Conservation (phyloP, 2,113 vertebrate species). For the Apteryx mantelli region DNA sequence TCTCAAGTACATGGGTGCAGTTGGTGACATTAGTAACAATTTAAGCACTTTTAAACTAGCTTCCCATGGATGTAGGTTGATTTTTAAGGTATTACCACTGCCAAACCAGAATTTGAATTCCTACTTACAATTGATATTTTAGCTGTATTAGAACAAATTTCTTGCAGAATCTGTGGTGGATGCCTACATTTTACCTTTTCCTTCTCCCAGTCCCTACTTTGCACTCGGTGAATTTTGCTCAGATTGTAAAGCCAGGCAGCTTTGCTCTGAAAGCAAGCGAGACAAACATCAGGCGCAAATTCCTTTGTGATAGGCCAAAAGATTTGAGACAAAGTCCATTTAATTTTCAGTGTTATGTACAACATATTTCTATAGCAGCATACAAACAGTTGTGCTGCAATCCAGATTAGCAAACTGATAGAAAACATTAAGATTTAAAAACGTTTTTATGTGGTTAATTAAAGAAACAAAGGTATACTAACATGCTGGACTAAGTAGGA, state of each 20-base stretch:
- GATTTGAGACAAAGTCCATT: background rate
- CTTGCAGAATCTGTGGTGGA: background rate
- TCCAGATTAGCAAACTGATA: background rate
- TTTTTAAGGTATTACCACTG: background rate
- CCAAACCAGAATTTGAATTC: background rate
- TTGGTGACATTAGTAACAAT: background rate
- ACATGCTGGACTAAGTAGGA: background rate
- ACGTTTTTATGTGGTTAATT: background rate
- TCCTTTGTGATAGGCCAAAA: conserved; percentile 19
- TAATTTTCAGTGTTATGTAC: background rate
- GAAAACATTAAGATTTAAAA: background rate
- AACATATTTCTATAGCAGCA: background rate
- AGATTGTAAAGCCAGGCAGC: background rate
- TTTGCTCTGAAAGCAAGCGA: background rate
- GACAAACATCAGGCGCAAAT: conserved; percentile 36
- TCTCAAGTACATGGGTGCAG: background rate
- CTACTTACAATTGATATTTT: background rate
- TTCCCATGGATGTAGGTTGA: background rate
- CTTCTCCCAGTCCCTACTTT: background rate
- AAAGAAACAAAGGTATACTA: background rate
- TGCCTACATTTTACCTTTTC: background rate
- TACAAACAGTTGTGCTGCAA: background rate
- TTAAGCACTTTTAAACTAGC: background rate
- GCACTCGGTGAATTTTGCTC: background rate
- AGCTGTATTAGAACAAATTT: background rate